A percentile compares a stretch with the other conserved stretches of the same genome.
phyloP scores from a whole-genome alignment of 2,797 vertebrate genomes.

The Galaxias olidus region DNA sequence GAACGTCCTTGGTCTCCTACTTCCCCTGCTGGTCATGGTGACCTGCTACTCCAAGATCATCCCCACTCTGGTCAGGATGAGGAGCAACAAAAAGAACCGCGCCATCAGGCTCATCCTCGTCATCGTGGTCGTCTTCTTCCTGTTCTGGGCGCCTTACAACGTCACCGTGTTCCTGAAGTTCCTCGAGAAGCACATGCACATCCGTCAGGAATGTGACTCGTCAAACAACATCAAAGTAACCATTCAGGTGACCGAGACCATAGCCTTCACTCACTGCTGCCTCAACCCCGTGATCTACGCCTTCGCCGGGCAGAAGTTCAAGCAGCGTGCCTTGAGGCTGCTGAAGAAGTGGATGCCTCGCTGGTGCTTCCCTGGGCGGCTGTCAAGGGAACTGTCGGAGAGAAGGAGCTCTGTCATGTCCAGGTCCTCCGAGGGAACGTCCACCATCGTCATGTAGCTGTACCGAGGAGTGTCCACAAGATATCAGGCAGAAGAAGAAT shows the following conservation, averaged over 20 bases:
- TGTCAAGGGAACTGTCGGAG: not conserved
- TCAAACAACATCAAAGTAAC: not conserved
- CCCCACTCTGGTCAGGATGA: constrained; percentile 61
- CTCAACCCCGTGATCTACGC: constrained; percentile 79
- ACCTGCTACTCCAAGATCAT: constrained; percentile 72
- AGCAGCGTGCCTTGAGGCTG: constrained; percentile 45
- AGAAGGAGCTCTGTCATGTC: constrained; percentile 54
- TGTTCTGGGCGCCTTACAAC: constrained; percentile 76
- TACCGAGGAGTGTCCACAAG: not conserved
- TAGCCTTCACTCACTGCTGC: constrained; percentile 74
- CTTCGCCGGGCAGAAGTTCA: constrained; percentile 74
- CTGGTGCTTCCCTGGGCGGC: not conserved
- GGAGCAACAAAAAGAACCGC: constrained; percentile 61
- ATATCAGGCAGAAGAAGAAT: no score
- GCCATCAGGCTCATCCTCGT: constrained; percentile 63
- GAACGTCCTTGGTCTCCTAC: constrained; percentile 63
- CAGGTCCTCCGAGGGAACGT: constrained; percentile 51
- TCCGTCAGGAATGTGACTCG: not conserved
- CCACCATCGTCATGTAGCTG: constrained; percentile 48
- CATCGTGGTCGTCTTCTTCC: constrained; percentile 62
- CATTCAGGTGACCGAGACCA: constrained; percentile 49
- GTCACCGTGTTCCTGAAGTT: constrained; percentile 51
- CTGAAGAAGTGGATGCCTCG: constrained; percentile 47
- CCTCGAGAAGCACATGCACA: no score
- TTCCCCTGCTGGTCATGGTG: constrained; percentile 71